These are phyloP conservation scores for Erpobdella octoculata DNA, from an alignment of 2,888 invertebrate species.

Conservation along the genomic window DNA sequence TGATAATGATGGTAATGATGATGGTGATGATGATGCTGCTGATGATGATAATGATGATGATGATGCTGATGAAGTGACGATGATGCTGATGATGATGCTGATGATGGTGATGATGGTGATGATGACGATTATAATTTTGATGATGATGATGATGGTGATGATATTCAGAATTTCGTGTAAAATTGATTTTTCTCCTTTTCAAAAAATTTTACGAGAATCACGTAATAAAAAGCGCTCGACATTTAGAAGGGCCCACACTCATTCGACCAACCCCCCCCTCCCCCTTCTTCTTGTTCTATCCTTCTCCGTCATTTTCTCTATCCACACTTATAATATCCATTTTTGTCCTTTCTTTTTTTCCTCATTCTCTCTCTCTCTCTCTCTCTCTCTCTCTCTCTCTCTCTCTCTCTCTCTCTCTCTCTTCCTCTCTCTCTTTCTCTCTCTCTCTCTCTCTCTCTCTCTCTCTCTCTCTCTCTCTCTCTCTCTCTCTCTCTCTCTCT, in stretches of 20 bases:
- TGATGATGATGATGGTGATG: not conserved
- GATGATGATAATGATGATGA: too few species aligned
- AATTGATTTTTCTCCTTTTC: too few species aligned
- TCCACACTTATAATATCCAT: not conserved
- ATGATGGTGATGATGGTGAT: too few species aligned
- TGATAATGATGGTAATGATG: not conserved
- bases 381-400: not conserved
- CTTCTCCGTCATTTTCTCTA: not conserved
- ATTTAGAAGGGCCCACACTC: too few species aligned
- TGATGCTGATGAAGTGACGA: too few species aligned
- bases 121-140: not conserved
- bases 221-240: too few species aligned
- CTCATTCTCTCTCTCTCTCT: not conserved
- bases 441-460: not conserved
- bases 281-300: not conserved
- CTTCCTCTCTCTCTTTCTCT: constrained; percentile 1
- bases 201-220: too few species aligned
- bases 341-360: not conserved
- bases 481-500: not conserved
- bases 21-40: too few species aligned
- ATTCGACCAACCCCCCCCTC: not conserved
- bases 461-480: constrained; percentile 2
- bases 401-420: constrained; percentile 2
- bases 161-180: not conserved
- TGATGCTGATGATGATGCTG: too few species aligned